A percentile compares a stretch with the other conserved stretches of the same genome.
These are phyloP conservation scores for Puma concolor DNA, from an alignment of 2,113 vertebrate genomes.

Conservation along the genomic window DNA sequence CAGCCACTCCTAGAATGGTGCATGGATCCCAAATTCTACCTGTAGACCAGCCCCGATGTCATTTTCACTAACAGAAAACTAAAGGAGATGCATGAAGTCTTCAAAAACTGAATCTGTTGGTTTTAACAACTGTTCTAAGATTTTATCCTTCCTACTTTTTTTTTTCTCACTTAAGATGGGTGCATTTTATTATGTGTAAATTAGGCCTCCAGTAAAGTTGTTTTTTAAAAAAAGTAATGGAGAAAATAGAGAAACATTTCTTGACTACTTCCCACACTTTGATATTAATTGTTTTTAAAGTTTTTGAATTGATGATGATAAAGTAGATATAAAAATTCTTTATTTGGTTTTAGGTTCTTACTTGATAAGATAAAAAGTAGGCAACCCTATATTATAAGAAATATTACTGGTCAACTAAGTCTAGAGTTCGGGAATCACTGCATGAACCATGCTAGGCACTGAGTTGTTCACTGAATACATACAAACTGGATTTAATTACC, in stretches of 20 bases:
- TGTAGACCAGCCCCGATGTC: not conserved
- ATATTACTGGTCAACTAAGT: not conserved
- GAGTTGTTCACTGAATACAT: not conserved
- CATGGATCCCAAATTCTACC: not conserved
- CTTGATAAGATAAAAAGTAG: conserved; percentile 16
- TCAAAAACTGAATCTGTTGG: not conserved
- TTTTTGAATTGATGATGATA: not conserved
- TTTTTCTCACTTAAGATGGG: not conserved
- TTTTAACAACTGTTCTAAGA: not conserved
- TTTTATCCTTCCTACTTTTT: not conserved
- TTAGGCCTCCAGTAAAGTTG: not conserved
- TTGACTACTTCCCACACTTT: not conserved
- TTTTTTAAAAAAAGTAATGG: not conserved
- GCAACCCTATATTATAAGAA: not conserved
- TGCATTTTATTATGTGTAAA: not conserved
- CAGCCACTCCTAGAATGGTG: not conserved
- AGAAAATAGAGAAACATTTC: not conserved
- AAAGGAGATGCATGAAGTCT: not conserved
- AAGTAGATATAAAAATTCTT: not conserved
- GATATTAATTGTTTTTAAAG: not conserved
- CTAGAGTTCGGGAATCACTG: not conserved
- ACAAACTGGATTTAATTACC: not conserved
- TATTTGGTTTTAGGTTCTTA: not conserved
- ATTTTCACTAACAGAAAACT: not conserved
- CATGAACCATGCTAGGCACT: not conserved